phyloP scores from a whole-genome alignment of 2,113 vertebrate genomes.

The Scytalopus superciliaris region DNA sequence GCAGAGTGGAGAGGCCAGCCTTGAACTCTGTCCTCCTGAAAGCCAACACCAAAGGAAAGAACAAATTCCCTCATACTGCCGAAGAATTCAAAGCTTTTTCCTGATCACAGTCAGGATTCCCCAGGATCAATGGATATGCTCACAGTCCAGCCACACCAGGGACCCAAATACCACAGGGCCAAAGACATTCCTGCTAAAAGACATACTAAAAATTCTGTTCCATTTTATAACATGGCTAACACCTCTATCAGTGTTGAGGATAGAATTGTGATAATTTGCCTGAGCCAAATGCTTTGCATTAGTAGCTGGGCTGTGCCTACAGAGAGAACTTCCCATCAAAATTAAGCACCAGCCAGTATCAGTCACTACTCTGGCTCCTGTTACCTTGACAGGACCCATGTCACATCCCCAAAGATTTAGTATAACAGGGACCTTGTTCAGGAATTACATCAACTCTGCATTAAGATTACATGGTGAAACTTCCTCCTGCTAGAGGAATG shows the following conservation, averaged over 20 bases:
- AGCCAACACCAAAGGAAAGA: conserved; percentile 34
- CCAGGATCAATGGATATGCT: conserved; percentile 30
- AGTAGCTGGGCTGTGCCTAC: background rate
- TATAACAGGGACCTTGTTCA: background rate
- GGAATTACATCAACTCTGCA: conserved; percentile 29
- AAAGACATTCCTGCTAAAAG: conserved; percentile 18
- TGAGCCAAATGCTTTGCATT: background rate
- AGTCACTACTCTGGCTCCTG: background rate
- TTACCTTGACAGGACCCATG: background rate
- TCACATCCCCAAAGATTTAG: background rate
- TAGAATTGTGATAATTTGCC: background rate
- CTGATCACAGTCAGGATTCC: conserved; percentile 55
- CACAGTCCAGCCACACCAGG: conserved; percentile 14
- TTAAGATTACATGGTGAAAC: conserved; percentile 26
- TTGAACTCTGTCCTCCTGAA: conserved; percentile 52
- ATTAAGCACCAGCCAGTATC: background rate
- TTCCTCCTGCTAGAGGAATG: background rate
- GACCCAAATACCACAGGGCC: background rate
- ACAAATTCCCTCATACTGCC: background rate
- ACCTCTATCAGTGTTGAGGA: background rate
- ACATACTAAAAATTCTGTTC: background rate
- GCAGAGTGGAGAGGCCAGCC: conserved; percentile 22
- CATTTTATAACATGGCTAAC: background rate
- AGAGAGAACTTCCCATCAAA: background rate
- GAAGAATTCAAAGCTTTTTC: conserved; percentile 56